Base-by-base conservation (phyloP, 2,888 invertebrate species). In the Zygaena filipendulae region DNA sequence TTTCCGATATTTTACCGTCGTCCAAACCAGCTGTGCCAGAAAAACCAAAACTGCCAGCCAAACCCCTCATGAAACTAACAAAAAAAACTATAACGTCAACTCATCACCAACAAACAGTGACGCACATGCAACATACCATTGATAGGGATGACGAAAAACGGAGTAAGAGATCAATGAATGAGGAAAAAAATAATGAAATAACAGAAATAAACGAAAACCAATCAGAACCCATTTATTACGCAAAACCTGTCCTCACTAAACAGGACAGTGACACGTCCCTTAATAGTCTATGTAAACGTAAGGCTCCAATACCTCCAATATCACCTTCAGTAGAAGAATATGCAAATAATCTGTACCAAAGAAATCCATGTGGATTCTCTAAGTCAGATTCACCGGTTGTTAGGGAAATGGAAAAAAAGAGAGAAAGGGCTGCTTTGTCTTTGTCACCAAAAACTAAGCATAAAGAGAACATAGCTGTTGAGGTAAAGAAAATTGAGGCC, bases 301-400 rank as follows among this genome's bases (percentile, higher is more conserved):
- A 88, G 62, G 91, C 91, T 1, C 91, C 92, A 0, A 87, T 87
- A 47, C 91, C 92, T 10, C 91, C 89, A 23, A 59, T 72, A 4
- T 68, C 75, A 2, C 70, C 80, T 2, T 60, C 62, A 3, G 47
- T 58, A 2, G 84, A 86, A 42, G 83, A 83, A 42, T 62, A 61
- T 21, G 64, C 75, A 2, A 75, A 58, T 35, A 62, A 69, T 27
- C 55, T 86, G 42, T 87, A 86, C 61, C 82, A 85, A 45, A 80
- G 86, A 55, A 87, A 87, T 52, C 67, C 79, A 3, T 66, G 67
- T 30, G 63, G 71, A 3, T 77, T 62, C 40, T 60, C 77, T 37
- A 87, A 86, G 40, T 84, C 85, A 3, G 87, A 87, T 39, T 84
- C 86, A 13, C 87, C 88, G 0, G 86, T 87, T 3, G 85, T 87